A percentile compares a stretch with the other conserved stretches of the same genome.
phyloP scores from a whole-genome alignment of 1,140 invertebrate species.

The Trichogramma pretiosum region DNA sequence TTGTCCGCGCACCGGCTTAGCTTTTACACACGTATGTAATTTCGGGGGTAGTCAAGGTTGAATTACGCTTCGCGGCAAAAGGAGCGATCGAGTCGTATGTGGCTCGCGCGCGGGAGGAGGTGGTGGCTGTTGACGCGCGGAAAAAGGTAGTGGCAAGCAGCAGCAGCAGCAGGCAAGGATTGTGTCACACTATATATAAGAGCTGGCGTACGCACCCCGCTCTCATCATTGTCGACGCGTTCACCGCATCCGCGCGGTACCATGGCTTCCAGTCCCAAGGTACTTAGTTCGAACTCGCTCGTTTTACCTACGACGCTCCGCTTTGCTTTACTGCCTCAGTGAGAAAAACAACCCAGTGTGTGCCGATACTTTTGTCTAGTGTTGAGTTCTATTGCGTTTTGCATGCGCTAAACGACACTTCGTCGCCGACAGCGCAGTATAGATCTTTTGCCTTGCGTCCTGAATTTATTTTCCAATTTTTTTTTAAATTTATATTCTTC shows the following conservation, averaged over 20 bases:
- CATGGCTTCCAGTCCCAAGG: conserved; percentile 45
- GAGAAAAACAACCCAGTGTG: too few relatives aligned
- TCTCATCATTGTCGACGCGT: conserved; percentile 42
- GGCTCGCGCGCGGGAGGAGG: background rate
- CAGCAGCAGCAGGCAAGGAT: conserved; percentile 28
- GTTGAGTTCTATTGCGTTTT: too few relatives aligned
- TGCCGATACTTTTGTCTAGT: too few relatives aligned
- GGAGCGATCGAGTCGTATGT: conserved; percentile 15
- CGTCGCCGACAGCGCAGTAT: too few relatives aligned
- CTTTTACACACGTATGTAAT: conserved; percentile 3
- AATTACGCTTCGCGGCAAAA: too few relatives aligned
- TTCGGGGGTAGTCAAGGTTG: conserved; percentile 41
- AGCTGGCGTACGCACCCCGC: conserved; percentile 29
- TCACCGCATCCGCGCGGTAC: conserved; percentile 45
- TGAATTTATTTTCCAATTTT: too few relatives aligned
- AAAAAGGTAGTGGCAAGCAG: too few relatives aligned
- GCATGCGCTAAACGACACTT: too few relatives aligned
- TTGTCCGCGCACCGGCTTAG: background rate
- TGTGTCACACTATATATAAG: conserved; percentile 44
- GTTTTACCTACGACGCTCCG: conserved; percentile 20
- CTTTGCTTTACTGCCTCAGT: conserved; percentile 21
- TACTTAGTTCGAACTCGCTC: conserved; percentile 20
- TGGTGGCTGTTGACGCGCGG: conserved; percentile 20
- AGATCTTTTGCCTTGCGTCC: background rate
- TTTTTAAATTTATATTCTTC: background rate